Conservation (phyloP, 2,888 invertebrate species). For the Ornithoptera alexandrae region DNA sequence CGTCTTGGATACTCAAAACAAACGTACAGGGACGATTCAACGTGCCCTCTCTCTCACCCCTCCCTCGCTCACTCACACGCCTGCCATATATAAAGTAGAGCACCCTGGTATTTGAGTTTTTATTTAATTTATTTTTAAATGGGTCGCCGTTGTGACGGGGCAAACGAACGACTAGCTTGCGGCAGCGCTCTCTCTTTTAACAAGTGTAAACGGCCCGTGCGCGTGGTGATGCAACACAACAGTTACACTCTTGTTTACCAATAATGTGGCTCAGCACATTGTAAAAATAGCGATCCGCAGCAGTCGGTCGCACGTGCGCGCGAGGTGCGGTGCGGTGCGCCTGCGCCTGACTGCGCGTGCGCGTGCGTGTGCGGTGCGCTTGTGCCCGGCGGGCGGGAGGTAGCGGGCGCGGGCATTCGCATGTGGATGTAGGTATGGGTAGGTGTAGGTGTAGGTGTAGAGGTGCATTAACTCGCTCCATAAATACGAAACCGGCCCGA, state of each 20-base stretch:
- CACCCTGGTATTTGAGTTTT: no score
- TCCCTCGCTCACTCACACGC: no score
- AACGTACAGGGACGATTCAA: no score
- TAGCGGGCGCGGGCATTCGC: no score
- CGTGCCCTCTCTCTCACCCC: no score
- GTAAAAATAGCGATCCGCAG: conserved; percentile 48
- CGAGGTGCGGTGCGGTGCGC: conserved; percentile 38
- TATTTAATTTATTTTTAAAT: no score
- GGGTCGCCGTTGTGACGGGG: no score
- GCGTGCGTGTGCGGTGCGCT: conserved; percentile 66
- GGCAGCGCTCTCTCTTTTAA: no score
- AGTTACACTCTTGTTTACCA: conserved; percentile 54
- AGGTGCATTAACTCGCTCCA: conserved; percentile 76
- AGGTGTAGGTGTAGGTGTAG: conserved; percentile 57
- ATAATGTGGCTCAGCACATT: conserved; percentile 51
- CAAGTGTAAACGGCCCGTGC: no score
- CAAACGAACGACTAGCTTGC: no score
- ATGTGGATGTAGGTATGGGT: conserved; percentile 29
- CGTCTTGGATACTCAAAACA: no score
- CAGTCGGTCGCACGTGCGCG: conserved; percentile 43
- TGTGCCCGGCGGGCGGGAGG: conserved; percentile 46
- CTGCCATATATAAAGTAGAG: no score
- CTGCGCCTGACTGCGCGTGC: conserved; percentile 35
- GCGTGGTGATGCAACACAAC: conserved; percentile 36
- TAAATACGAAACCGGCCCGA: conserved; percentile 77